Conservation (phyloP, 2,797 vertebrate genomes). For the Arrhamphus sclerolepis region DNA sequence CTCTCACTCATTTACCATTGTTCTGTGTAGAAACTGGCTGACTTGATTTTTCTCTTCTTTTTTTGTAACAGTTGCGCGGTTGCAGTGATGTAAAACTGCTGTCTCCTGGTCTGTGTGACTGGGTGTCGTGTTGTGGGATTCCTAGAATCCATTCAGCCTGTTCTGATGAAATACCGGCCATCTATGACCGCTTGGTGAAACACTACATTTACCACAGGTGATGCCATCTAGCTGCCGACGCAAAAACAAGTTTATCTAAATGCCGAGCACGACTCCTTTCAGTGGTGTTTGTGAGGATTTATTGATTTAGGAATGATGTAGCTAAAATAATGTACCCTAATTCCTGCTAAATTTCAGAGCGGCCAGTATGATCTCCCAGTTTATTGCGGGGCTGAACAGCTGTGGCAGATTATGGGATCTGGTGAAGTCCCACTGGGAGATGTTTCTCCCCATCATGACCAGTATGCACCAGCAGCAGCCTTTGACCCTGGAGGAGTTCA, state of each 20-base stretch:
- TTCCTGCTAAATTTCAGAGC: conserved; percentile 54
- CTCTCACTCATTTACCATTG: no score
- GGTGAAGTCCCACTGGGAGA: conserved; percentile 58
- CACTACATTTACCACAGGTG: conserved; percentile 70
- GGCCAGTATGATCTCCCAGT: conserved; percentile 74
- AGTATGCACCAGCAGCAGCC: conserved; percentile 12
- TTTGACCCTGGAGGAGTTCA: conserved; percentile 55
- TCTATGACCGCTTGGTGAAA: conserved; percentile 65
- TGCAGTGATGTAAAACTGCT: conserved; percentile 47
- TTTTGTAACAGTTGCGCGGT: conserved; percentile 43
- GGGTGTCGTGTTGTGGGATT: conserved; percentile 67
- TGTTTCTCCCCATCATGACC: conserved; percentile 72
- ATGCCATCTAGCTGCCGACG: background rate
- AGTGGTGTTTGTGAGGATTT: background rate
- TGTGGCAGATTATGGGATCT: conserved; percentile 74
- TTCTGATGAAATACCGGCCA: conserved; percentile 51
- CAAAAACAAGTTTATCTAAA: no score
- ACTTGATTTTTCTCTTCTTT: no score
- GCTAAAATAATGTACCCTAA: background rate
- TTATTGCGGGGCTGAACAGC: conserved; percentile 72
- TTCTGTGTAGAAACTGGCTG: no score
- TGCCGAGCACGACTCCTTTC: no score
- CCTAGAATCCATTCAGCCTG: conserved; percentile 55
- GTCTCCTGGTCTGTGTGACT: conserved; percentile 61
- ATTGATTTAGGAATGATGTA: background rate